Evolutionary conservation across 2,888 invertebrate genomes (phyloP).

Genomic region (Trichogramma dendrolimi): DNA sequence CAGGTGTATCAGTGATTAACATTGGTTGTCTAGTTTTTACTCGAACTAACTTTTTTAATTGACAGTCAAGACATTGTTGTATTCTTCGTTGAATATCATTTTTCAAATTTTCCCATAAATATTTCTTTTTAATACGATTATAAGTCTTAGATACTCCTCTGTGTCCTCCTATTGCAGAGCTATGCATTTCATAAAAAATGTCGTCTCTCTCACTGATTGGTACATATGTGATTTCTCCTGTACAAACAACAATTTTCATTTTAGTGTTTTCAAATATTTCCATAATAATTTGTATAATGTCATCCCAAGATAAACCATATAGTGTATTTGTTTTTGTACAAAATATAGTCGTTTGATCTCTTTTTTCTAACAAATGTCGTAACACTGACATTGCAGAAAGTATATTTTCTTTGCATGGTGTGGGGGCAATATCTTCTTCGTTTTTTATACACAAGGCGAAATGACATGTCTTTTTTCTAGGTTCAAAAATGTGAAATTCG

Average conservation of each 20-base stretch:
- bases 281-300: neutral
- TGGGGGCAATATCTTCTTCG: neutral
- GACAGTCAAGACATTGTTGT: conserved; percentile 18
- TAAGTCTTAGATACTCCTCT: conserved; percentile 22
- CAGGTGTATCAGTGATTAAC: conserved; percentile 26
- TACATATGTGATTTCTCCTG: neutral
- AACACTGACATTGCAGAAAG: neutral
- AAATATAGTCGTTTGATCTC: neutral
- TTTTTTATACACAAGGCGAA: neutral
- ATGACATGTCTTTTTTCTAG: neutral
- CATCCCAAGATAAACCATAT: neutral
- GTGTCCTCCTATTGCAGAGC: conserved; percentile 19
- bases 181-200: conserved; percentile 19
- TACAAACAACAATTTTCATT: conserved; percentile 11
- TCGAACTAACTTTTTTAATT: conserved; percentile 22
- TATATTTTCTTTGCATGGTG: neutral
- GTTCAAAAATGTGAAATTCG: neutral
- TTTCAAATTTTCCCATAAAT: conserved; percentile 17
- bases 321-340: neutral
- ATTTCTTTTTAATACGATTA: conserved; percentile 19
- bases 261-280: neutral
- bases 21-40: conserved; percentile 22
- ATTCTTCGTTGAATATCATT: conserved; percentile 18
- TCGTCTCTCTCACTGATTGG: neutral
- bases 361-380: neutral